A percentile compares a stretch with the other conserved stretches of the same genome.
Evolutionary conservation across 2,797 vertebrate genomes (phyloP).

Genomic region (Lophura swinhoii): DNA sequence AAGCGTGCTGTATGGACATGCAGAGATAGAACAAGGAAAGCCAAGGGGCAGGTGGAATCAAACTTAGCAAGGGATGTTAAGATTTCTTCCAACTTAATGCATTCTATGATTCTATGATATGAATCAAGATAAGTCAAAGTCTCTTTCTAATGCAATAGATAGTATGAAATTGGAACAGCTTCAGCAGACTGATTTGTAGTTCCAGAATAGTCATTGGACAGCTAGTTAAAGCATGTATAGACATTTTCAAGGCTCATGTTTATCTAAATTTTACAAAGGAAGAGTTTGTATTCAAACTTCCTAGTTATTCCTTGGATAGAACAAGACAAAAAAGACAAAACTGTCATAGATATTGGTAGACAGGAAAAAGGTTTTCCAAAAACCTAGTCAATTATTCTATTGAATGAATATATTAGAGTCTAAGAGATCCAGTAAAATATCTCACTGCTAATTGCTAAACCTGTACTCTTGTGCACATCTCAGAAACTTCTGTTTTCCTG

Average conservation of each 20-base stretch:
- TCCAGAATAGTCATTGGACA: background rate
- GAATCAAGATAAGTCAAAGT: background rate
- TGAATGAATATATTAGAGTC: background rate
- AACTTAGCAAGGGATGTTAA: background rate
- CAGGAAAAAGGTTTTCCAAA: background rate
- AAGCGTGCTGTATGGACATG: too few species aligned
- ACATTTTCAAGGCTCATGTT: background rate
- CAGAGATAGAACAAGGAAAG: too few species aligned
- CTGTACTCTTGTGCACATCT: background rate
- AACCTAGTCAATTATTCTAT: background rate
- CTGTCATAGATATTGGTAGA: background rate
- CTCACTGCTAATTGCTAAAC: background rate
- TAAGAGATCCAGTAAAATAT: background rate
- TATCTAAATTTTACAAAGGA: background rate
- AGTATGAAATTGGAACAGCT: background rate
- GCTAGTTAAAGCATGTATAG: background rate
- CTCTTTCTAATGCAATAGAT: background rate
- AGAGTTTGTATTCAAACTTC: background rate
- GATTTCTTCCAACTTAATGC: background rate
- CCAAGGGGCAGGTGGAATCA: too few species aligned
- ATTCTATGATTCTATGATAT: background rate
- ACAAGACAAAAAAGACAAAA: background rate
- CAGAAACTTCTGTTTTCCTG: background rate
- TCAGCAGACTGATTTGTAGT: background rate
- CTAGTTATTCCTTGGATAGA: background rate